These are phyloP conservation scores for Alcis repandata DNA, from an alignment of 2,888 invertebrate genomes.

Conservation along the genomic window DNA sequence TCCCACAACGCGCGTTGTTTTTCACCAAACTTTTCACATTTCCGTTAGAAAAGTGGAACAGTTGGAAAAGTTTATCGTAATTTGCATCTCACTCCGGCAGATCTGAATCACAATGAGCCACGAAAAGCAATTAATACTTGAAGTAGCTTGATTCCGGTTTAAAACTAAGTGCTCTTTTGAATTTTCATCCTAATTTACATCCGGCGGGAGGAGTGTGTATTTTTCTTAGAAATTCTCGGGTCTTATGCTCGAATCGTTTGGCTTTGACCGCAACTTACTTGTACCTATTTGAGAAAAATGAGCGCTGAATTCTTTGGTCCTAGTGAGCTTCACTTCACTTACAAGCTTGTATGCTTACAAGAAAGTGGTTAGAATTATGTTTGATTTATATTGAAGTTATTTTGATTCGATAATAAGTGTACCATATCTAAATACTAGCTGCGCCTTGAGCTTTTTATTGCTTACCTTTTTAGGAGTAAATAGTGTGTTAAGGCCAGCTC, in stretches of 20 bases:
- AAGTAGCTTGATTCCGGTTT: constrained; percentile 81
- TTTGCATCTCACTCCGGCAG: constrained; percentile 81
- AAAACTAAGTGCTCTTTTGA: constrained; percentile 83
- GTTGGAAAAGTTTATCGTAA: constrained; percentile 78
- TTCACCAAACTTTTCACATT: constrained; percentile 78
- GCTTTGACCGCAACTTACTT: constrained; percentile 29
- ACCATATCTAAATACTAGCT: no score
- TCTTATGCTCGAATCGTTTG: constrained; percentile 28
- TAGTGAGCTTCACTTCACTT: constrained; percentile 21
- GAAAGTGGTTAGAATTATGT: neutral
- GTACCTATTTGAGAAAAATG: constrained; percentile 24
- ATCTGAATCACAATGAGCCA: constrained; percentile 84
- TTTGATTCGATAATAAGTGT: neutral
- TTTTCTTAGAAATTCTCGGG: constrained; percentile 31
- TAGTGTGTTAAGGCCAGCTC: no score
- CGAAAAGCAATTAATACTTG: constrained; percentile 85
- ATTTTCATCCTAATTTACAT: constrained; percentile 78
- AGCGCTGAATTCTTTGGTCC: constrained; percentile 11
- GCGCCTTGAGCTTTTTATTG: no score
- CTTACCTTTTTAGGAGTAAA: no score
- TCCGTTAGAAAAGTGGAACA: constrained; percentile 81
- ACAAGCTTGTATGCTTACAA: neutral
- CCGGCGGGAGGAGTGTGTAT: constrained; percentile 51
- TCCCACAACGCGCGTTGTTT: constrained; percentile 67
- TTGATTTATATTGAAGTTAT: neutral